These are phyloP conservation scores for Cactoblastis cactorum DNA, from an alignment of 2,888 invertebrate species.

Conservation along the genomic window DNA sequence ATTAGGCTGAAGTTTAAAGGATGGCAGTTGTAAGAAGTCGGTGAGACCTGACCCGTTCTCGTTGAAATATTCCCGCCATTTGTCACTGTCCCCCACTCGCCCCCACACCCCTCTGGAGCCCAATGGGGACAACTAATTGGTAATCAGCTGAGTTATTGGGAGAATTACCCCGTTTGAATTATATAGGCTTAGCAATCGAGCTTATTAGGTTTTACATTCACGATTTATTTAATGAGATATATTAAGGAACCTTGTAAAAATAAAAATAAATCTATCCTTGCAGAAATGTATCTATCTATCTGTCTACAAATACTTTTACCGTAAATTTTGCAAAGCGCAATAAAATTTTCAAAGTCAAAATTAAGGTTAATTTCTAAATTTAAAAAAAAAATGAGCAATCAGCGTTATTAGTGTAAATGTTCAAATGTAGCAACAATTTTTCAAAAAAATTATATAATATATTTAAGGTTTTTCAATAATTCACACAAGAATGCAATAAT, in stretches of 20 bases:
- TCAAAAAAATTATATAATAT: background rate
- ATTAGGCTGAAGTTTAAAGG: conserved; percentile 15
- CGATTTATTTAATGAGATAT: background rate
- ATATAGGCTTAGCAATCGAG: conserved; percentile 1
- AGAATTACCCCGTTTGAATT: conserved; percentile 13
- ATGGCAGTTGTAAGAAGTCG: conserved; percentile 16
- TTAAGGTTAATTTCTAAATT: no score
- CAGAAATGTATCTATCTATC: no score
- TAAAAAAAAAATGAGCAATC: no score
- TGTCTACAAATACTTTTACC: no score
- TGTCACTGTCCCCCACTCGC: conserved; percentile 15
- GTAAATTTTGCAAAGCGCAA: no score
- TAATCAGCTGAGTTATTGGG: conserved; percentile 18
- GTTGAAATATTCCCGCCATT: conserved; percentile 17
- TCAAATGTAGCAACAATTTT: no score
- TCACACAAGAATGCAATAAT: background rate
- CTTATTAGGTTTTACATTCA: background rate
- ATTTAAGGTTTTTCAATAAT: background rate
- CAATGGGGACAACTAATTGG: conserved; percentile 14
- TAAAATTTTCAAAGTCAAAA: no score
- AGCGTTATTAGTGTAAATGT: no score
- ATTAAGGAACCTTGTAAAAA: no score
- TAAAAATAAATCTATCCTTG: no score
- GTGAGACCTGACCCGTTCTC: conserved; percentile 12
- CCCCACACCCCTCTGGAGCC: background rate